Evolutionary conservation across 2,888 invertebrate species (phyloP).

Genomic region (Eurois occulta): DNA sequence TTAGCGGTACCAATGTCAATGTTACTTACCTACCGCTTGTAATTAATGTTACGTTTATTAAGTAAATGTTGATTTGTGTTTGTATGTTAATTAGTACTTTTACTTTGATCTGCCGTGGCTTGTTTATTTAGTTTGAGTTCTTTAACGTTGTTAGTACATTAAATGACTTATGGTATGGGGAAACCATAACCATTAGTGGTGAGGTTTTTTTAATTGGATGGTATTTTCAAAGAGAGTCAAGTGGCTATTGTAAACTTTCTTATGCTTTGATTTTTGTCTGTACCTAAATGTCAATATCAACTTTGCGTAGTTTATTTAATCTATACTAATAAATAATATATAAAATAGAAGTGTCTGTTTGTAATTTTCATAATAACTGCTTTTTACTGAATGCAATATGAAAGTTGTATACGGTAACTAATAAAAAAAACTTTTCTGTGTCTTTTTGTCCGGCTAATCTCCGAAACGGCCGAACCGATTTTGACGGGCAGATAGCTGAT

Average conservation of each 20-base stretch:
- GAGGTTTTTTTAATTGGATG: not conserved
- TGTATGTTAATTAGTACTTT: conserved; percentile 58
- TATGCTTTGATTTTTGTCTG: not conserved
- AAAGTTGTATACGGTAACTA: no score
- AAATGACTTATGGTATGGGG: not conserved
- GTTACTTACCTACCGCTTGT: conserved; percentile 67
- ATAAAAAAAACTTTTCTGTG: no score
- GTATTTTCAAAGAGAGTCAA: not conserved
- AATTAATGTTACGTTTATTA: conserved; percentile 68
- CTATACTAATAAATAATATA: no score
- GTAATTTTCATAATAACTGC: no score
- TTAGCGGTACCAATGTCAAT: conserved; percentile 82
- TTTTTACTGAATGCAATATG: no score
- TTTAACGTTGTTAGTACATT: conserved; percentile 16
- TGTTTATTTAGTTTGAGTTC: conserved; percentile 45
- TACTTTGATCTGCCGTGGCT: conserved; percentile 58
- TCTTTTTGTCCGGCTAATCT: no score
- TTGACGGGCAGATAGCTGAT: no score
- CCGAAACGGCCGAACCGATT: no score
- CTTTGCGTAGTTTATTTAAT: no score
- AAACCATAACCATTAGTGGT: not conserved
- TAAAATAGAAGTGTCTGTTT: no score
- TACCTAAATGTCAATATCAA: not conserved
- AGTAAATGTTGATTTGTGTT: conserved; percentile 61
- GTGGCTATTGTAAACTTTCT: not conserved